phyloP scores from a whole-genome alignment of 1,140 invertebrate genomes.

The Eumaeus atala region DNA sequence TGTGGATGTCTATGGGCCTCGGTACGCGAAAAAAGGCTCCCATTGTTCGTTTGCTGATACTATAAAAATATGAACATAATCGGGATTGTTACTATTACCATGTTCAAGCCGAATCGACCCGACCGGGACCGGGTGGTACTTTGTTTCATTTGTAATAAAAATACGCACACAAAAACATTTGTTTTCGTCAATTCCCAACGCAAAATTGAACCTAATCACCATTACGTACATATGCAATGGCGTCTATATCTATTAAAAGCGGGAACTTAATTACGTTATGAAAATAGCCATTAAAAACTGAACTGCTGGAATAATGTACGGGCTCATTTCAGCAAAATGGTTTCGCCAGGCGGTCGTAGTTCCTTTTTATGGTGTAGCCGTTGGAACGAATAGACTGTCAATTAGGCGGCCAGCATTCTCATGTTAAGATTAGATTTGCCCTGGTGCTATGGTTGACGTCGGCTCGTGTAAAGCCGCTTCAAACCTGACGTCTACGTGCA shows the following conservation, averaged over 20 bases:
- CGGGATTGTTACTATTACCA: too few species aligned
- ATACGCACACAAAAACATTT: background rate
- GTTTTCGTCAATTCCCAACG: too few species aligned
- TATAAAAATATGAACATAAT: too few species aligned
- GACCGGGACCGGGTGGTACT: too few species aligned
- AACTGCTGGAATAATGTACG: constrained; percentile 5
- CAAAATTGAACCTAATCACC: constrained; percentile 8
- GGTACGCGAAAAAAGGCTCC: too few species aligned
- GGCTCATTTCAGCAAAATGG: background rate
- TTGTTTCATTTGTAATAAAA: constrained; percentile 4
- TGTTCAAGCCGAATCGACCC: too few species aligned
- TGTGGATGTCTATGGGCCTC: too few species aligned
- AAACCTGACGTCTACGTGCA: constrained; percentile 20
- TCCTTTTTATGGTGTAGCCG: constrained; percentile 5
- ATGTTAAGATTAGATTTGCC: constrained; percentile 44
- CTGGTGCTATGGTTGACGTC: constrained; percentile 44
- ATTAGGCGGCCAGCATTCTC: constrained; percentile 36
- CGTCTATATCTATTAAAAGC: constrained; percentile 6
- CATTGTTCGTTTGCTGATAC: too few species aligned
- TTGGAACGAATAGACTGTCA: constrained; percentile 29
- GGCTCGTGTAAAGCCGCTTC: constrained; percentile 34
- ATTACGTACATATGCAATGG: background rate
- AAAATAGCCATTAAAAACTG: constrained; percentile 12
- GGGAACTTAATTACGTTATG: constrained; percentile 10
- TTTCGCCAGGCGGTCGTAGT: background rate